phyloP scores from a whole-genome alignment of 2,113 vertebrate genomes.

The Antechinus flavipes region DNA sequence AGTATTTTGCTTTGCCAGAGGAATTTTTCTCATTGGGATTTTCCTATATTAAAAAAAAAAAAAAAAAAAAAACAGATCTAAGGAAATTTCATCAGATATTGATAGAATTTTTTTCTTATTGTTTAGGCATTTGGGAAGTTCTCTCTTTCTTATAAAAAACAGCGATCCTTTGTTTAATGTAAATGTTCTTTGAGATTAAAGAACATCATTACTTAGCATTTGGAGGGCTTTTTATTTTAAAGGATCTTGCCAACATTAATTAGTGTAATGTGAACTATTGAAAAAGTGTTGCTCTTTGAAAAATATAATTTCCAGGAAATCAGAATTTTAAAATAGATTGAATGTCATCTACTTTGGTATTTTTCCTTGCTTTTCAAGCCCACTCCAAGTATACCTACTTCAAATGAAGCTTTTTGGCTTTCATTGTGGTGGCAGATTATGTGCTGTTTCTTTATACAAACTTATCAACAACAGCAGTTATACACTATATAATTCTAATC shows the following conservation, averaged over 20 bases:
- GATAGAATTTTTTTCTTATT: background rate
- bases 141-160: slow-evolving; percentile 15
- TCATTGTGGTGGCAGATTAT: background rate
- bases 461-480: background rate
- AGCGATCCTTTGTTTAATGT: background rate
- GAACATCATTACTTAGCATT: slow-evolving; percentile 15
- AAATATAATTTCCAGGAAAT: background rate
- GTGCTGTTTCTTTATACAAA: background rate
- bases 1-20: background rate
- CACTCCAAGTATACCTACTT: background rate
- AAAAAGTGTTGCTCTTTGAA: background rate
- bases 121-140: background rate
- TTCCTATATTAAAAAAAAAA: background rate
- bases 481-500: background rate
- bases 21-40: background rate
- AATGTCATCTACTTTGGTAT: background rate
- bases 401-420: background rate
- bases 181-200: slow-evolving; percentile 22
- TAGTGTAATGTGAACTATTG: slow-evolving; percentile 6
- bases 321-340: background rate
- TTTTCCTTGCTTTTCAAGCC: background rate
- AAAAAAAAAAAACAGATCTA: background rate
- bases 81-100: background rate
- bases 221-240: slow-evolving; percentile 23
- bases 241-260: slow-evolving; percentile 22